Conservation (phyloP, 2,888 invertebrate species). For the Hirtodrosophila alboralis region DNA sequence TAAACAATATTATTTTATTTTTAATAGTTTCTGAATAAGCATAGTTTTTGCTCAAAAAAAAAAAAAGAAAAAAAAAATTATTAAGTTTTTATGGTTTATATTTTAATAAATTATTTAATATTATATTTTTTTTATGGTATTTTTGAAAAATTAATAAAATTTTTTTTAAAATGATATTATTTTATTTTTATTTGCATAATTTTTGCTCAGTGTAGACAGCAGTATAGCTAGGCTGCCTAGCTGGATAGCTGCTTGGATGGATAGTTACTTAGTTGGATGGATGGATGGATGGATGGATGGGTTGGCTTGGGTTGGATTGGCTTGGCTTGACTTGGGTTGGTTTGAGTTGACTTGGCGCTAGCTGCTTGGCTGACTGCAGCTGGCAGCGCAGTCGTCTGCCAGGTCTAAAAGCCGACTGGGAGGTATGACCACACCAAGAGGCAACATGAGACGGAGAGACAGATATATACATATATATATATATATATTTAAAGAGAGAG, state of each 20-base stretch:
- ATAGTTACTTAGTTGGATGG: conserved; percentile 49
- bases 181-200: neutral
- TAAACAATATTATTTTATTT: too few relatives aligned
- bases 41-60: too few relatives aligned
- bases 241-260: conserved; percentile 33
- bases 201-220: conserved; percentile 22
- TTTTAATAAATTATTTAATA: too few relatives aligned
- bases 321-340: conserved; percentile 44
- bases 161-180: neutral
- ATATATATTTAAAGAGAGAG: too few relatives aligned
- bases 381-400: conserved; percentile 52
- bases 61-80: too few relatives aligned
- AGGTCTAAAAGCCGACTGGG: conserved; percentile 53
- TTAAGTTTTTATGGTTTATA: too few relatives aligned
- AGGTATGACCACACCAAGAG: conserved; percentile 56
- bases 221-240: conserved; percentile 3
- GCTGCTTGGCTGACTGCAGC: conserved; percentile 70
- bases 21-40: too few relatives aligned
- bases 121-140: neutral
- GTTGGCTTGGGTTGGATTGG: conserved; percentile 37
- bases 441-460: neutral
- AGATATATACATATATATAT: too few relatives aligned
- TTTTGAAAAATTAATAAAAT: neutral
- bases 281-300: conserved; percentile 28
- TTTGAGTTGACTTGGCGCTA: conserved; percentile 47